Percentiles rank a stretch among this genome's conserved stretches.
Evolutionary conservation across 2,888 invertebrate genomes (phyloP).

Genomic region (Chymomyza amoena): DNA sequence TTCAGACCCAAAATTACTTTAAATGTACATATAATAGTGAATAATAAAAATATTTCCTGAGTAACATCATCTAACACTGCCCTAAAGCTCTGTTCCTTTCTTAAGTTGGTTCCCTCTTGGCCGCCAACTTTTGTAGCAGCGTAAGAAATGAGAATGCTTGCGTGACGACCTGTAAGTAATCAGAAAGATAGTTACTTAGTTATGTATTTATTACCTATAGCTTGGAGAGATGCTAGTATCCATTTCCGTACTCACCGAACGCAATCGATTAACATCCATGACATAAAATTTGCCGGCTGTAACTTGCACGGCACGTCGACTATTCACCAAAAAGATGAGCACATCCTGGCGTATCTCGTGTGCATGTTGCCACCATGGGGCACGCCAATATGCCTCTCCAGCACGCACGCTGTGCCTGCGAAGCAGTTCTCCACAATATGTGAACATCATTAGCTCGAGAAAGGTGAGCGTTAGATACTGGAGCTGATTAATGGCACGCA

Average conservation of each 20-base stretch:
- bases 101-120: constrained; percentile 50
- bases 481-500: constrained; percentile 68
- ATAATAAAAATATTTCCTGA: not conserved
- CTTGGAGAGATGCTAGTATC: not conserved
- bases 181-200: not conserved
- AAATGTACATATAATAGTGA: not conserved
- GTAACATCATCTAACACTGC: not conserved
- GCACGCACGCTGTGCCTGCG: constrained; percentile 67
- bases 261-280: constrained; percentile 74
- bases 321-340: constrained; percentile 70
- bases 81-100: not conserved
- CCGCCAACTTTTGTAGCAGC: constrained; percentile 73
- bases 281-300: constrained; percentile 76
- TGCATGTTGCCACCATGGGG: constrained; percentile 69
- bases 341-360: constrained; percentile 60
- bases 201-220: not conserved
- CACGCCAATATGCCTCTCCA: constrained; percentile 73
- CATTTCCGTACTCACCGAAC: constrained; percentile 52
- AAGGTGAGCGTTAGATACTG: constrained; percentile 71
- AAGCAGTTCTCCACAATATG: constrained; percentile 74
- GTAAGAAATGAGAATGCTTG: constrained; percentile 77
- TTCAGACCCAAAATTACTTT: no score
- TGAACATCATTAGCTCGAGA: constrained; percentile 74
- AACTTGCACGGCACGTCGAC: constrained; percentile 60
- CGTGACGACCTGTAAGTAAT: constrained; percentile 64